Evolutionary conservation across 2,888 invertebrate genomes (phyloP).

Genomic region (Hemaris fuciformis): DNA sequence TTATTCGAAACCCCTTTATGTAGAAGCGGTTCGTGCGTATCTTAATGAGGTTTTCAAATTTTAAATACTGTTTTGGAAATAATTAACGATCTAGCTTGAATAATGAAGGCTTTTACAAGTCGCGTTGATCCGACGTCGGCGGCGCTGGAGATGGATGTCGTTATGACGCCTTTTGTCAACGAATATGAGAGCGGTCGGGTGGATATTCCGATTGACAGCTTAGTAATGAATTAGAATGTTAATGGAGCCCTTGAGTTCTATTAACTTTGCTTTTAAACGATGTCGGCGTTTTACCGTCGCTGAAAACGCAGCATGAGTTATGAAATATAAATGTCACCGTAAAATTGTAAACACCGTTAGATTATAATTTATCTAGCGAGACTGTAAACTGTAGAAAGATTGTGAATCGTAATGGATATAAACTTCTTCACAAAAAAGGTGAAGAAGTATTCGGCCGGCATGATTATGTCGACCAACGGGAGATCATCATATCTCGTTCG

Average conservation of each 20-base stretch:
- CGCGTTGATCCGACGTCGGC: conserved; percentile 27
- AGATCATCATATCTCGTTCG: too few species aligned
- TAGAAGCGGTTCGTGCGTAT: conserved; percentile 54
- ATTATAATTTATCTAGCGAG: too few species aligned
- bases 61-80: conserved; percentile 72
- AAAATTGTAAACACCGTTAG: too few species aligned
- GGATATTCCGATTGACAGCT: conserved; percentile 21
- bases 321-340: too few species aligned
- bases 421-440: too few species aligned
- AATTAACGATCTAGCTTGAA: conserved; percentile 66
- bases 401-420: too few species aligned
- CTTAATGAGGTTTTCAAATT: conserved; percentile 78
- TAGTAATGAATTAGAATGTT: conserved; percentile 16
- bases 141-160: neutral
- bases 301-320: neutral
- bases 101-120: conserved; percentile 31
- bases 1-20: conserved; percentile 69
- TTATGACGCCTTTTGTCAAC: conserved; percentile 7
- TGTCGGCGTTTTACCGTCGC: neutral
- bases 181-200: conserved; percentile 16
- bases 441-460: too few species aligned
- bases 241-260: conserved; percentile 12
- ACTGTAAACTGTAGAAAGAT: too few species aligned
- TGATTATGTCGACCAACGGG: too few species aligned
- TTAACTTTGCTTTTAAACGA: conserved; percentile 21